A percentile compares a stretch with the other conserved stretches of the same genome.
phyloP scores from a whole-genome alignment of 2,113 vertebrate genomes.

The Nerophis lumbriciformis region DNA sequence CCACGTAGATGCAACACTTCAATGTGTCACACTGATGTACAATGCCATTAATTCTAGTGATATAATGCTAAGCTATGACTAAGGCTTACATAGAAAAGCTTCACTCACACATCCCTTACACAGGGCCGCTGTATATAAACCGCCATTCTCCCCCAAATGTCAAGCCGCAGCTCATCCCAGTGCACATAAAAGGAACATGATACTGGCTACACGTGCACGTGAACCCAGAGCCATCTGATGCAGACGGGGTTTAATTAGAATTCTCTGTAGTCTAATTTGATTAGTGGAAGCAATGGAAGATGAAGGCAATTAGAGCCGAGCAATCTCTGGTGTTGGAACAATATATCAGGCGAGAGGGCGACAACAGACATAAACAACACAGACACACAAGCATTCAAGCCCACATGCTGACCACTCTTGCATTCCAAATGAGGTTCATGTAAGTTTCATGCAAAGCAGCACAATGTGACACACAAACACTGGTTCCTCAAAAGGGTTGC shows the following conservation, averaged over 20 bases:
- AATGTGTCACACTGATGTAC: no score
- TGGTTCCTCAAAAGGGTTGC: conserved; percentile 24
- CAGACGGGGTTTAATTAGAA: conserved; percentile 60
- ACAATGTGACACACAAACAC: conserved; percentile 45
- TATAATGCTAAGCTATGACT: no score
- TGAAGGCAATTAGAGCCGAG: conserved; percentile 58
- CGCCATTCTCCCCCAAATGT: conserved; percentile 17
- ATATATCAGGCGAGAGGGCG: conserved; percentile 53
- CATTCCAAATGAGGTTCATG: conserved; percentile 31
- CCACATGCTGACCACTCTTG: conserved; percentile 9
- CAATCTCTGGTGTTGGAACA: conserved; percentile 58
- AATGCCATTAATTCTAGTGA: no score
- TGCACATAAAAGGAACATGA: conserved; percentile 31
- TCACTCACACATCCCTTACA: conserved; percentile 13
- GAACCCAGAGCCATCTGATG: conserved; percentile 44
- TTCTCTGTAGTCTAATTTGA: conserved; percentile 66
- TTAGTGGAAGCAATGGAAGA: conserved; percentile 58
- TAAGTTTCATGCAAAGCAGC: conserved; percentile 25
- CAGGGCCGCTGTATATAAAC: conserved; percentile 31
- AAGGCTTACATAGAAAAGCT: background rate
- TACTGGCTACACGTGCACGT: conserved; percentile 7
- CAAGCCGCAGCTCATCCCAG: conserved; percentile 17
- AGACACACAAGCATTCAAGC: conserved; percentile 4
- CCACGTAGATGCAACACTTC: no score
- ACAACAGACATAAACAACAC: conserved; percentile 28